Evolutionary conservation across 2,797 vertebrate genomes (phyloP), one percentile per base, ranked within the genome.

Genomic region (Eulemur rubriventer): DNA sequence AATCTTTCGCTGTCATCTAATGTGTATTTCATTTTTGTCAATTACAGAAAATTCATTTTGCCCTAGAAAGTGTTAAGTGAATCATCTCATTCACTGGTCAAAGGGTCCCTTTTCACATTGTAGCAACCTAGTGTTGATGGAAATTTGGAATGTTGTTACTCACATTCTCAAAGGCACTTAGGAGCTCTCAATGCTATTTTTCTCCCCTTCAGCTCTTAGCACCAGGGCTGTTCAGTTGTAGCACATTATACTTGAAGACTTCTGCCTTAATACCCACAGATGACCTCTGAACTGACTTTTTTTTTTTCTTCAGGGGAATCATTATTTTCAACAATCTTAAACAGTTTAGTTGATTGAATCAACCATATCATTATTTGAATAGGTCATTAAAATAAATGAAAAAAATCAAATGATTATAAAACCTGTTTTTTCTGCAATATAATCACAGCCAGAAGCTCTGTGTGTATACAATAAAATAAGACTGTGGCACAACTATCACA

Each of bases 371-470:
- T 96, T 92, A 94, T 85, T 92, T 63, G 94, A 96, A 95, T 81
- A 85, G 86, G 50, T 84, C 87, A 85, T 96, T 94, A 94, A 95
- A 95, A 91, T 76, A 90, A 92, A 92, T 69, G 78, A 81, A 95
- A 83, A 81, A 57, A 73, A 7, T 61, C 43, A 65, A 81, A 61
- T 73, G 76, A 79, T 92, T 73, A 61, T 14, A 72, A 73, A 89
- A 72, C 52, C 61, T 59, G 43, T 76, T 72, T 75, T 96, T 95
- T 85, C 87, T 80, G 73, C 73, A 91, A 50, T 85, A 38, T n/a
- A 48, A 55, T 76, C 81, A 88, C 52, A 84, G 65, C 86, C 75
- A 70, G 96, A 83, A 92, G 65, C 87, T 59, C 55, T 30, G 1
- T 41, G 61, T 57, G 18, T 35, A 33, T 73, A 24, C 46, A 70